Evolutionary conservation across 1,140 invertebrate species (phyloP), one percentile per base, ranked within the genome.

Genomic region (Cotesia vestalis): DNA sequence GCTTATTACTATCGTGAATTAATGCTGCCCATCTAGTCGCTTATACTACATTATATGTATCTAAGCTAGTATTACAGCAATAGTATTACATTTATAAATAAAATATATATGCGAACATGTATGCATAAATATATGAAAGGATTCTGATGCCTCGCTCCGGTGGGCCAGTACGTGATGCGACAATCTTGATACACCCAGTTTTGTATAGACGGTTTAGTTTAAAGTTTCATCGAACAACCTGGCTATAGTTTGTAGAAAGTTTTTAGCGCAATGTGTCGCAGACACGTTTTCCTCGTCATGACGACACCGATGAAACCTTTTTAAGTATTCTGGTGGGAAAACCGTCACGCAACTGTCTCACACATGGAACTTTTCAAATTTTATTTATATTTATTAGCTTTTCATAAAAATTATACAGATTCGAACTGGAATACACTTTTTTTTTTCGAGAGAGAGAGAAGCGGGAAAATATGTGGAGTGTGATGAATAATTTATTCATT

Each of bases 241-340:
- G 61, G n/a, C 20, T 67, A 38, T 55, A 72, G 64, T 72, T 67
- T 52, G 55, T 72, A 61, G 61, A 72, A 72, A 72, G 46, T 72
- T 72, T 40, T 12, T 12, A 63, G 52, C 61, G n/a, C 35, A 14
- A 46, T 40, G 40, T 46, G 55, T 69, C 40, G 68, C n/a, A 69
- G 71, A 72, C 71, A 67, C 64, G 64, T 72, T 66, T 66, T 72
- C 40, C 46, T 55, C 51, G n/a, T 51, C 64, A 20, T 72, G 71
- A 66, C 71, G 35, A 59, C 53, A 72, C 67, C 71, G 64, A 72
- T 72, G 71, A 72, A 72, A 72, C 71, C 64, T 72, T 72, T 72
- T 72, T 72, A 72, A 72, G 64, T 72, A 72, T 72, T 72, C 71
- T 57, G 62, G 17, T 20, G 71, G 46, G 40, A 36, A 34, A 38